Evolutionary conservation across 2,888 invertebrate species (phyloP), one percentile per base, ranked within the genome.

Genomic region (Bibio marci): DNA sequence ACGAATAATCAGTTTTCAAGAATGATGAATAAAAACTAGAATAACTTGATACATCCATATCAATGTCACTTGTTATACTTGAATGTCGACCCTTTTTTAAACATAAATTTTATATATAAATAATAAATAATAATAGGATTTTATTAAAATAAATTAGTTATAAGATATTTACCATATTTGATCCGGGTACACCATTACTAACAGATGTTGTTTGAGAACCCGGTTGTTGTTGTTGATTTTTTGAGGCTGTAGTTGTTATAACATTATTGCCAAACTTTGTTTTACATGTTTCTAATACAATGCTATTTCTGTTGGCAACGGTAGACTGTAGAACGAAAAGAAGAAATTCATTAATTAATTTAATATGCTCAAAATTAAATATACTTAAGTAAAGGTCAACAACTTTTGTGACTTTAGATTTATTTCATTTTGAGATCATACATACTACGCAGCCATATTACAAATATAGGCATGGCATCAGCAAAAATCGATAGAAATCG

Each of bases 1-100:
- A 42, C 13, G 62, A 63, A 13, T 59, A 70, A 39, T 77, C 77
- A 1, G 74, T 78, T 57, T 72, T 76, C 38, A 77, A 67, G 50
- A 77, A 75, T 1, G 77, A 78, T 0, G 77, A 78, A 54, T 76
- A 76, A 48, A 75, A 76, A 1, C 76, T 78, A 0, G 78, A 78
- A 48, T 67, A 70, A 52, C 73, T 76, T 27, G 76, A 76, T 26
- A 65, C 69, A 49, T 71, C 71, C 58, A 59, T 60, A 48, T 60
- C 62, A 38, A 64, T 62, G 39, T 57, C 57, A 34, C 56, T 59
- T 14, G 51, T 51, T 45, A 42, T 48, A 6, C 5, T 22, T 22
- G 22, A 22, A 22, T 22, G 22, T 22, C 22, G 4, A 6, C 4
- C 22, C 22, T 22, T 6, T 22, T 6, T 8, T 6, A 22, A 22